Conservation (phyloP, 2,113 vertebrate species). For the Thamnophis sirtalis region DNA sequence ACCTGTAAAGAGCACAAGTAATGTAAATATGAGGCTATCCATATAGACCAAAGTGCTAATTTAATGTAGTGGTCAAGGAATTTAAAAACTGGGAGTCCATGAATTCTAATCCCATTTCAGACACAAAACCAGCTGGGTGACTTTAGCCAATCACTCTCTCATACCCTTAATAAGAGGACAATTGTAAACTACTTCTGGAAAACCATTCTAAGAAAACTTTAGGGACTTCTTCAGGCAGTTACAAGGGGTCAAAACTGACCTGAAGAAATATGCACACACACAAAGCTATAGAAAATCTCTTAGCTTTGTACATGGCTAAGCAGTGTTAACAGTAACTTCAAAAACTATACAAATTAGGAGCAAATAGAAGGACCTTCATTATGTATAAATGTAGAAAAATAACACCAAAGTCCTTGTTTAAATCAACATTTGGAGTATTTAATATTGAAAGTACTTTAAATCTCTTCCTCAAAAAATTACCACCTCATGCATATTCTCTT, state of each 20-base stretch:
- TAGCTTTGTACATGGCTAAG: background rate
- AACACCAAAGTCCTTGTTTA: background rate
- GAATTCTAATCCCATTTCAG: background rate
- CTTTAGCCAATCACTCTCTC: background rate
- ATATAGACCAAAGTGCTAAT: background rate
- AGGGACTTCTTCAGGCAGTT: background rate
- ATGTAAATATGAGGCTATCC: background rate
- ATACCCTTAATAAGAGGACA: background rate
- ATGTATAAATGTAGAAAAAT: background rate
- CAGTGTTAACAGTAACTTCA: background rate
- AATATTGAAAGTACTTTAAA: background rate
- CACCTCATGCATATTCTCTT: background rate
- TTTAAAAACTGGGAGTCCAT: background rate
- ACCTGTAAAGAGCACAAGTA: conserved; percentile 56
- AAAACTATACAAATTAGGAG: background rate
- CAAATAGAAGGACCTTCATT: background rate
- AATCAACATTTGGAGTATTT: background rate
- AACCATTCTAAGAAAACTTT: background rate
- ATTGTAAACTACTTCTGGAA: background rate
- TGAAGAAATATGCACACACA: background rate
- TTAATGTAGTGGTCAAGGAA: background rate
- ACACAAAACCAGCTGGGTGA: background rate
- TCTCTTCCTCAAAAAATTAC: background rate
- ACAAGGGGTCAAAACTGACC: background rate
- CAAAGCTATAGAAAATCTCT: background rate